phyloP scores from a whole-genome alignment of 1,140 invertebrate species.

The Microvelia longipes region DNA sequence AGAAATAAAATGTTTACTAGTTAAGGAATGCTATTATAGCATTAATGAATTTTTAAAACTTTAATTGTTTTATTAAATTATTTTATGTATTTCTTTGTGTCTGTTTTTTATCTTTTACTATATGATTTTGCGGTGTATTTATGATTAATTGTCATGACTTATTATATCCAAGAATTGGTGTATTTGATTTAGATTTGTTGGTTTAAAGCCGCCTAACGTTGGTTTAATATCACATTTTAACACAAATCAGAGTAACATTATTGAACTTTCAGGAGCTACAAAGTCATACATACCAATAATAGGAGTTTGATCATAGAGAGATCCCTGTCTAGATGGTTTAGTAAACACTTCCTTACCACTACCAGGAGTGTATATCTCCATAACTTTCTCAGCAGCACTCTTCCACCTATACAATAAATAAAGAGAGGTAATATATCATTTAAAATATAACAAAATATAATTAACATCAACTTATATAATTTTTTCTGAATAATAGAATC shows the following conservation, averaged over 20 bases:
- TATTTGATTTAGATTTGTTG: neutral
- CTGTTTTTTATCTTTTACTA: no score
- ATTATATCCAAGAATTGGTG: constrained; percentile 27
- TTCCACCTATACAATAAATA: constrained; percentile 37
- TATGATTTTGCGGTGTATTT: no score
- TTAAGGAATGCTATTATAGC: no score
- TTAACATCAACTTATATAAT: neutral
- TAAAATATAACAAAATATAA: neutral
- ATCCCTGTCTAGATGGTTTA: constrained; percentile 35
- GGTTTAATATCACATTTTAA: neutral
- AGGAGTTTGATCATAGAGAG: constrained; percentile 44
- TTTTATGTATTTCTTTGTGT: no score
- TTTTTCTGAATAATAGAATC: neutral
- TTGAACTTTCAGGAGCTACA: neutral
- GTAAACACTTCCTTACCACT: constrained; percentile 34
- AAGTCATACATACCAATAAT: constrained; percentile 36
- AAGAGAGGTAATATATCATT: no score
- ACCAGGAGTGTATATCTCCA: constrained; percentile 40
- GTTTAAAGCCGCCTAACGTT: neutral
- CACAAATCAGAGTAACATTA: neutral
- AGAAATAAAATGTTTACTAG: no score
- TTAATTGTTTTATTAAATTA: no score
- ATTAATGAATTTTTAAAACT: no score
- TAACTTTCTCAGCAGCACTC: constrained; percentile 40
- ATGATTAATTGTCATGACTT: no score